Evolutionary conservation across 2,888 invertebrate species (phyloP).

Genomic region (Bruchidius siliquastri): DNA sequence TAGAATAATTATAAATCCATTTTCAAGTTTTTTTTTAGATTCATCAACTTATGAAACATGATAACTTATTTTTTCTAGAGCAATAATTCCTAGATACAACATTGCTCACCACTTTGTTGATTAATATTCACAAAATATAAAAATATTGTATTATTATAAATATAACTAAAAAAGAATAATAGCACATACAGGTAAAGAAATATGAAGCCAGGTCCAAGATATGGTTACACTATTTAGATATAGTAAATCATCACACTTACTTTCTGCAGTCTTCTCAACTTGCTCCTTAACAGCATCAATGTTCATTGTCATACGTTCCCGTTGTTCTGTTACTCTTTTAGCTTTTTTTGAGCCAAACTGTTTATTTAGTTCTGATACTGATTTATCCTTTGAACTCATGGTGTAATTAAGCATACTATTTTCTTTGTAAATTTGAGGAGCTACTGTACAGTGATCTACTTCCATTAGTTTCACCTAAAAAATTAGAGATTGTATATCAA

Average conservation of each 20-base stretch:
- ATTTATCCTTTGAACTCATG: conserved; percentile 13
- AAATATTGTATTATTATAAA: no score
- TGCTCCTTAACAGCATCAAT: conserved; percentile 55
- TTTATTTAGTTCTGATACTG: conserved; percentile 50
- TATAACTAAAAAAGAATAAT: no score
- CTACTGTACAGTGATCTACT: conserved; percentile 26
- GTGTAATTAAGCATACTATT: conserved; percentile 15
- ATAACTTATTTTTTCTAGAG: no score
- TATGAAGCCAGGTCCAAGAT: background rate
- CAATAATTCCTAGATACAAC: no score
- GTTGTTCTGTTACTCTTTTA: conserved; percentile 57
- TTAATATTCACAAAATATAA: no score
- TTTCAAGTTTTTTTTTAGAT: no score
- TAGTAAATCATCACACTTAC: conserved; percentile 30
- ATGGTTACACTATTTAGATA: background rate
- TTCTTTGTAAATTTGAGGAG: conserved; percentile 21
- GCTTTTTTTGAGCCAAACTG: conserved; percentile 62
- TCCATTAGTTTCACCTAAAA: conserved; percentile 15
- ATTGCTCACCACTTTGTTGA: no score
- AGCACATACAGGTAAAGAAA: no score
- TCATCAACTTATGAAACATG: no score
- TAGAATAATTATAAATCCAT: no score
- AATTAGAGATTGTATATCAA: conserved; percentile 3
- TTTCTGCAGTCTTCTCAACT: conserved; percentile 53
- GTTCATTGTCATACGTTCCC: conserved; percentile 56